Conservation (phyloP, 2,797 vertebrate species). For the Lagocephalus sceleratus region DNA sequence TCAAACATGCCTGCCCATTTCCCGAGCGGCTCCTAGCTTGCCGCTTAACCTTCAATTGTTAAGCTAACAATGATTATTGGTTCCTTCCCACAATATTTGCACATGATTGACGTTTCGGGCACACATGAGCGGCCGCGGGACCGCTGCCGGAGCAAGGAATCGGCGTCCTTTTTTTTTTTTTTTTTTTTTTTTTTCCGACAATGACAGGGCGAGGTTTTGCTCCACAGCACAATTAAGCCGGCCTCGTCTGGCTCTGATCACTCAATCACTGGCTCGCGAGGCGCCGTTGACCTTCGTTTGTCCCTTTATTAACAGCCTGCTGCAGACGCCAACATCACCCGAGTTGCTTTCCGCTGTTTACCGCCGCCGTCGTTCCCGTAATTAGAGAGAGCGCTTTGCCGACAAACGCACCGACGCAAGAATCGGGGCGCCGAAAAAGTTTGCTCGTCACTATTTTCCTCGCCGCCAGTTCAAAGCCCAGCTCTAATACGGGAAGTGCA, state of each 20-base stretch:
- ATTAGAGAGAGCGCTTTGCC: too few relatives aligned
- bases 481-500: conserved; percentile 26
- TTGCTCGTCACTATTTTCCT: conserved; percentile 18
- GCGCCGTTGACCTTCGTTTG: conserved; percentile 17
- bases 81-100: conserved; percentile 72
- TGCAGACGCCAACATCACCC: neutral
- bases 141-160: conserved; percentile 26
- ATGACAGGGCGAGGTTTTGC: conserved; percentile 42
- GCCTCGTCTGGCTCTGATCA: conserved; percentile 22
- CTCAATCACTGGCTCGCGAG: conserved; percentile 20
- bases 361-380: too few relatives aligned
- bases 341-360: neutral
- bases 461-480: conserved; percentile 43
- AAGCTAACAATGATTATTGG: conserved; percentile 62
- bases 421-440: neutral
- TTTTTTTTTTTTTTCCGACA: too few relatives aligned
- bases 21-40: conserved; percentile 39
- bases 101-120: conserved; percentile 69
- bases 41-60: conserved; percentile 62
- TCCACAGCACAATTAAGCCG: conserved; percentile 51
- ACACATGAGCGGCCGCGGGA: conserved; percentile 73
- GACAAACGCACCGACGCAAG: neutral
- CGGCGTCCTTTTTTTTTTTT: conserved; percentile 26
- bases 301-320: neutral
- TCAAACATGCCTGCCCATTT: conserved; percentile 43